Conservation (phyloP, 1,140 invertebrate species). For the Lerema accius region DNA sequence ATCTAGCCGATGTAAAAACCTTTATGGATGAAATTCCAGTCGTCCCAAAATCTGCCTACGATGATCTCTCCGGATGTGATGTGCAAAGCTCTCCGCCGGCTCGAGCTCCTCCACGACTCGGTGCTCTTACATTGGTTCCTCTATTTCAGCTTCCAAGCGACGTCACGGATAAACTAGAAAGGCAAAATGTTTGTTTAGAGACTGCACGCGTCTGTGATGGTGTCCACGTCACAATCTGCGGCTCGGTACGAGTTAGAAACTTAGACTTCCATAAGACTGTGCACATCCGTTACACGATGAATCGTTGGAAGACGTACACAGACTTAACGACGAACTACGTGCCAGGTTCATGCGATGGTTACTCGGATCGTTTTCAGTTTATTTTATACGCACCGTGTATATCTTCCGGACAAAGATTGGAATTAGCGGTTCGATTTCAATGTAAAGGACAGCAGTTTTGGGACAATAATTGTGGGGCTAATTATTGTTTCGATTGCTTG, state of each 20-base stretch:
- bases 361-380: constrained; percentile 95
- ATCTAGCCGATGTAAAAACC: constrained; percentile 94
- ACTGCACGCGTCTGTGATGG: constrained; percentile 90
- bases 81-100: constrained; percentile 68
- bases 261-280: constrained; percentile 96
- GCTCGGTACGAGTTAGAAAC: constrained; percentile 94
- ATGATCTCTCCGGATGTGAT: constrained; percentile 86
- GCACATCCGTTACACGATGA: constrained; percentile 92
- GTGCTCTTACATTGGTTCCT: constrained; percentile 84
- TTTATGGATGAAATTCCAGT: constrained; percentile 95
- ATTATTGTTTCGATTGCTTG: constrained; percentile 93
- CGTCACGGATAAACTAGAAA: constrained; percentile 89
- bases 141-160: constrained; percentile 93
- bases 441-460: constrained; percentile 93
- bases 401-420: constrained; percentile 88
- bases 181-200: constrained; percentile 92
- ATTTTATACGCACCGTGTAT: constrained; percentile 88
- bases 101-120: constrained; percentile 68
- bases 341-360: constrained; percentile 94
- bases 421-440: constrained; percentile 92
- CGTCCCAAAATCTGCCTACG: constrained; percentile 93
- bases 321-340: constrained; percentile 94
- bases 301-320: constrained; percentile 92
- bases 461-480: constrained; percentile 94
- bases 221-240: constrained; percentile 89